These are phyloP conservation scores for Chelidonichthys spinosus DNA, from an alignment of 2,797 vertebrate genomes.

Conservation along the genomic window DNA sequence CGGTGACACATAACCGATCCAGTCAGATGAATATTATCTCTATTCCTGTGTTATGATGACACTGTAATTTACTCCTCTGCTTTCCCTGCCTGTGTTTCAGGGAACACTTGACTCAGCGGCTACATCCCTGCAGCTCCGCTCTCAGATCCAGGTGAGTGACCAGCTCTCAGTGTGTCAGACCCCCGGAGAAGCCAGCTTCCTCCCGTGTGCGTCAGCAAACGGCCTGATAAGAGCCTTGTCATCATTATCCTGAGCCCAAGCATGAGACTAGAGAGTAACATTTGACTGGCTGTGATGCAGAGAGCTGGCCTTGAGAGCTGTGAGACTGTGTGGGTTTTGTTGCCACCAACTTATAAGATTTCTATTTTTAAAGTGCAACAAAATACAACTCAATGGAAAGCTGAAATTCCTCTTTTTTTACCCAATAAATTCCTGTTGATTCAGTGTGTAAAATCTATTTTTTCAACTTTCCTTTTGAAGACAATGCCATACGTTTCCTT, in stretches of 20 bases:
- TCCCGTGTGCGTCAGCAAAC: slow-evolving; percentile 43
- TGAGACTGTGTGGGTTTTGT: background rate
- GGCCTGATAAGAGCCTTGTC: slow-evolving; percentile 47
- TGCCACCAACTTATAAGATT: slow-evolving; percentile 1
- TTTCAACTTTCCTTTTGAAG: background rate
- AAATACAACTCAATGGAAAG: background rate
- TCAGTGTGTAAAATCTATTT: background rate
- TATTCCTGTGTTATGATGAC: slow-evolving; percentile 58
- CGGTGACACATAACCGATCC: background rate
- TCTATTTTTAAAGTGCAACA: slow-evolving; percentile 15
- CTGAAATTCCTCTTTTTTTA: slow-evolving; percentile 15
- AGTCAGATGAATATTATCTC: slow-evolving; percentile 45
- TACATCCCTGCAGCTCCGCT: slow-evolving; percentile 91
- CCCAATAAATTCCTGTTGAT: no score
- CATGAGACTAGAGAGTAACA: slow-evolving; percentile 11
- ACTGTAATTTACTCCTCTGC: slow-evolving; percentile 51
- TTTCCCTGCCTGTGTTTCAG: slow-evolving; percentile 79
- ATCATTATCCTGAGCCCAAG: slow-evolving; percentile 25
- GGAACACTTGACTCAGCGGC: slow-evolving; percentile 89
- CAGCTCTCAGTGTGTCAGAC: slow-evolving; percentile 46
- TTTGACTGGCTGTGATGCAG: slow-evolving; percentile 1
- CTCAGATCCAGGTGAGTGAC: slow-evolving; percentile 92
- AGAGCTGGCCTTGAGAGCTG: slow-evolving; percentile 16
- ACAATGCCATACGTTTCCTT: background rate
- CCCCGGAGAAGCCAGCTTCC: slow-evolving; percentile 53